A percentile compares a stretch with the other conserved stretches of the same genome.
phyloP scores from a whole-genome alignment of 2,888 invertebrate species.

The Aelia acuminata region DNA sequence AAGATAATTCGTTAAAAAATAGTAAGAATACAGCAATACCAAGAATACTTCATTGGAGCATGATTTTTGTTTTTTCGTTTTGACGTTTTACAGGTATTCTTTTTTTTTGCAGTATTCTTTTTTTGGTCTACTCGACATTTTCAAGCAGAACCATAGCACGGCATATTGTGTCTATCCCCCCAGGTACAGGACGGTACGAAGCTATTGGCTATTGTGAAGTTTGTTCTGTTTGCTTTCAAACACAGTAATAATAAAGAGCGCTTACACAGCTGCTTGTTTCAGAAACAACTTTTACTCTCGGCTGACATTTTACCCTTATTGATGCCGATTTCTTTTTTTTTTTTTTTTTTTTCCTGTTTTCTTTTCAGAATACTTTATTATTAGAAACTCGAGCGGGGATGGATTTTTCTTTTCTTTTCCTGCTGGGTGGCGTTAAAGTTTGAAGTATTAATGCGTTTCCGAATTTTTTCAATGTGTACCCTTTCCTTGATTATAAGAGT shows the following conservation, averaged over 20 bases:
- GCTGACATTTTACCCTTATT: background rate
- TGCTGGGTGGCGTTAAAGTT: background rate
- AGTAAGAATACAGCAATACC: no score
- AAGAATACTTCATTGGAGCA: no score
- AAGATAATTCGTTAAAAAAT: no score
- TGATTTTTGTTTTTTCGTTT: no score
- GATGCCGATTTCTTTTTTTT: background rate
- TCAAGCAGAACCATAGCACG: no score
- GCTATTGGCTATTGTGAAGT: background rate
- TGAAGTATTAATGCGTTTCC: background rate
- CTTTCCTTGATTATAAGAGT: no score
- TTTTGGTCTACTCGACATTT: no score
- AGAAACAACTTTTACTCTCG: background rate
- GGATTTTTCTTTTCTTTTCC: conserved; percentile 4
- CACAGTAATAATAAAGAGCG: conserved; percentile 16
- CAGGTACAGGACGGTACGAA: background rate
- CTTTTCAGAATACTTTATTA: conserved; percentile 29
- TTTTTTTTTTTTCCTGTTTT: background rate
- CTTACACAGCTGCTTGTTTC: conserved; percentile 13
- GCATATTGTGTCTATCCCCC: no score
- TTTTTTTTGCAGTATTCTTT: no score
- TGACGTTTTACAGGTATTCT: no score
- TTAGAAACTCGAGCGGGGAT: background rate
- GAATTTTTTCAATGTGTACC: no score
- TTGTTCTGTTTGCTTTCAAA: background rate